Evolutionary conservation across 2,113 vertebrate species (phyloP).

Genomic region (Scomber japonicus): DNA sequence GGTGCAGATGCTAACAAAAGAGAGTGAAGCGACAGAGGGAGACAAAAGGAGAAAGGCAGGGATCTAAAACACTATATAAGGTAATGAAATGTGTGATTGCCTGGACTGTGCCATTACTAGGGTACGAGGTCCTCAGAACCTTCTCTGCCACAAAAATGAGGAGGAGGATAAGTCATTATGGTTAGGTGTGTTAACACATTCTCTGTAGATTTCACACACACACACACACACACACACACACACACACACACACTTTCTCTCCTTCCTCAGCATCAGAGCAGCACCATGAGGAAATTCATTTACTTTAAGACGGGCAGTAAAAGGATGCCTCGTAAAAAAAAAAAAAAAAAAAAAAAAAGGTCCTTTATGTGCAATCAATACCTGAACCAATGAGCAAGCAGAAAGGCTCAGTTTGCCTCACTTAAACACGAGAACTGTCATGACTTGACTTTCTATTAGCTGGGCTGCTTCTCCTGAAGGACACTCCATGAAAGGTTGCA

Average conservation of each 20-base stretch:
- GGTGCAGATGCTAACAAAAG: constrained; percentile 1
- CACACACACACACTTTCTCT: constrained; percentile 4
- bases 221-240: neutral
- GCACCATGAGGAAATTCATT: constrained; percentile 78
- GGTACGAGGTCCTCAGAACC: constrained; percentile 46
- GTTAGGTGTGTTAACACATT: constrained; percentile 54
- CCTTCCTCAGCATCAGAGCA: constrained; percentile 49
- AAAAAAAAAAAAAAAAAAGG: constrained; percentile 68
- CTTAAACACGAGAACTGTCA: constrained; percentile 52
- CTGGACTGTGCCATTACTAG: constrained; percentile 49
- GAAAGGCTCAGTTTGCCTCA: constrained; percentile 48
- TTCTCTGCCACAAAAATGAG: constrained; percentile 52
- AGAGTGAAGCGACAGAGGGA: constrained; percentile 2
- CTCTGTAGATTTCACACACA: constrained; percentile 8
- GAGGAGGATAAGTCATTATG: constrained; percentile 65
- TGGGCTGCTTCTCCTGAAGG: constrained; percentile 59
- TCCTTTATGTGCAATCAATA: constrained; percentile 84
- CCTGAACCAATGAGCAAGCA: constrained; percentile 67
- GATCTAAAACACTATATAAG: constrained; percentile 52
- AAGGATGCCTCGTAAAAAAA: constrained; percentile 76
- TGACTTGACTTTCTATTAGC: constrained; percentile 68
- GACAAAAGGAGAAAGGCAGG: constrained; percentile 14
- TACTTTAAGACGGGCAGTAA: constrained; percentile 77
- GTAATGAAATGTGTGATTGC: constrained; percentile 73
- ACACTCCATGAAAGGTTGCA: constrained; percentile 53